Evolutionary conservation across 2,113 vertebrate species (phyloP).

Genomic region (Dascyllus trimaculatus): DNA sequence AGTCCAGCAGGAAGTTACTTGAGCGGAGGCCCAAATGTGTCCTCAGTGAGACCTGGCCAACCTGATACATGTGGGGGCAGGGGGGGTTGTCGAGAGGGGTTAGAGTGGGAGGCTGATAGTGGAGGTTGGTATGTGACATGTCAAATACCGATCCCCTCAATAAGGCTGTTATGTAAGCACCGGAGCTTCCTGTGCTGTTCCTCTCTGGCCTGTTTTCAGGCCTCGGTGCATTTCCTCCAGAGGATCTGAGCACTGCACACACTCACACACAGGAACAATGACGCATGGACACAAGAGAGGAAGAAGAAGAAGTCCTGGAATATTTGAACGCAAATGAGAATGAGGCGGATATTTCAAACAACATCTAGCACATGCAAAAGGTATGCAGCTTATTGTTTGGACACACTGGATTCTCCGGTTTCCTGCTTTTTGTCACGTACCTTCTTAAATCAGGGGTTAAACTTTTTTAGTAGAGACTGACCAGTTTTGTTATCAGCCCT

Average conservation of each 20-base stretch:
- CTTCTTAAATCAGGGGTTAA: slow-evolving; percentile 1
- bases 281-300: slow-evolving; percentile 26
- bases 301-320: slow-evolving; percentile 42
- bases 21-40: slow-evolving; percentile 26
- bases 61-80: slow-evolving; percentile 53
- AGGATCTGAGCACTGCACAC: slow-evolving; percentile 5
- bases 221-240: slow-evolving; percentile 42
- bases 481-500: too few species aligned
- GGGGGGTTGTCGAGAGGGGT: slow-evolving; percentile 40
- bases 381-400: slow-evolving; percentile 52
- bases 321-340: slow-evolving; percentile 11
- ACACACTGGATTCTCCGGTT: background rate
- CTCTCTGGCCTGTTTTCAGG: slow-evolving; percentile 34
- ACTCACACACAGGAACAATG: slow-evolving; percentile 31
- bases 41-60: slow-evolving; percentile 50
- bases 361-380: slow-evolving; percentile 20
- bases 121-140: slow-evolving; percentile 67
- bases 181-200: slow-evolving; percentile 71
- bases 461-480: background rate
- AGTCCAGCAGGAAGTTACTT: slow-evolving; percentile 21
- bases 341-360: slow-evolving; percentile 36
- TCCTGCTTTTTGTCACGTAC: slow-evolving; percentile 37
- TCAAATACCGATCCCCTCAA: slow-evolving; percentile 65
- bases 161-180: slow-evolving; percentile 76
- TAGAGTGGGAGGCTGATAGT: slow-evolving; percentile 45